A percentile compares a stretch with the other conserved stretches of the same genome.
phyloP scores from a whole-genome alignment of 1,140 invertebrate species.

The Drosophila burlai region DNA sequence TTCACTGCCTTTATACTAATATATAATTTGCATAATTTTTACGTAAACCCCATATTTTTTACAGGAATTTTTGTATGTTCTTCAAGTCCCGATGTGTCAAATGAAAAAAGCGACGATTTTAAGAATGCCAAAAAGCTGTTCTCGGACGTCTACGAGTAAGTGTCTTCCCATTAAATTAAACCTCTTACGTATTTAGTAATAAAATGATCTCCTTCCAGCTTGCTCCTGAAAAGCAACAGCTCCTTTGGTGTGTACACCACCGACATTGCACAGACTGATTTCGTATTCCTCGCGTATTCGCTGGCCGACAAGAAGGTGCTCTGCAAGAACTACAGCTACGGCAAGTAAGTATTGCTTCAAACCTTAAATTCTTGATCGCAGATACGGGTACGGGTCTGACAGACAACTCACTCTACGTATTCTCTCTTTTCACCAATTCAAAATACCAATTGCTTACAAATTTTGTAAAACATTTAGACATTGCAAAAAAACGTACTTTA shows the following conservation, averaged over 20 bases:
- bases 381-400: conserved; percentile 21
- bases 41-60: not conserved
- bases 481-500: conserved; percentile 85
- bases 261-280: conserved; percentile 71
- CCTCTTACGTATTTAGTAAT: not conserved
- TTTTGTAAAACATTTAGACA: conserved; percentile 62
- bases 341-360: conserved; percentile 62
- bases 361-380: not conserved
- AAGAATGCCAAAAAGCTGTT: conserved; percentile 78
- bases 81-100: conserved; percentile 48
- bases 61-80: conserved; percentile 74
- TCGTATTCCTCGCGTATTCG: conserved; percentile 74
- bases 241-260: conserved; percentile 71
- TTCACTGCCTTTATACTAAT: no score
- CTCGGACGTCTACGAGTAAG: conserved; percentile 76
- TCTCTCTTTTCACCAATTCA: conserved; percentile 60
- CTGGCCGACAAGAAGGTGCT: conserved; percentile 62
- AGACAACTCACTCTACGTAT: conserved; percentile 55
- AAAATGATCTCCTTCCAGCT: conserved; percentile 11
- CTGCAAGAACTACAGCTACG: conserved; percentile 73
- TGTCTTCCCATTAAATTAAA: not conserved
- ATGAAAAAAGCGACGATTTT: conserved; percentile 63
- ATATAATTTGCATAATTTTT: not conserved
- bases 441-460: conserved; percentile 47
- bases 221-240: conserved; percentile 67